Base-by-base conservation (phyloP, 2,113 vertebrate species). In the Apistogramma diplotaenia region DNA sequence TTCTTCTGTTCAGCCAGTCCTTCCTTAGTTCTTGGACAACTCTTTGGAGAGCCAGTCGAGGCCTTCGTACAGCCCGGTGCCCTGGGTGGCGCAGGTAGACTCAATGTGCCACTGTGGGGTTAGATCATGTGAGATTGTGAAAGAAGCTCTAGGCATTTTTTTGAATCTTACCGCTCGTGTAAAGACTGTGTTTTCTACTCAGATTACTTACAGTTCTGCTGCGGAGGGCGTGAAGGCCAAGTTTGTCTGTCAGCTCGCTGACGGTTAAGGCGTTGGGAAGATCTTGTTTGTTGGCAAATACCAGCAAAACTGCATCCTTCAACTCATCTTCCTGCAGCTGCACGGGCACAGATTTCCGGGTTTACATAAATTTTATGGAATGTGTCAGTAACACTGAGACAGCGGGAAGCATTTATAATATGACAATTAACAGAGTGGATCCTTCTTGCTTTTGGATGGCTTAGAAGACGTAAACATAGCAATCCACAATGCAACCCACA, bases 211-310 rank as follows among this genome's bases (percentile, higher is more conserved):
- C 97, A 53, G 91, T 95, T 93, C 94, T 95, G 94, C 93, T 96
- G 82, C 96, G 96, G 76, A 97, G 93, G 21, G 84, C 73, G 6
- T 95, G 94, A 11, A 98, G 93, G 27, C 95, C 96, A 33, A 99
- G 96, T 91, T 96, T 96, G 43, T 98, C 97, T 4, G 96, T 96
- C 88, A 99, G 94, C 61, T 98, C 97, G 1, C 93, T 95, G 88
- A 97, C 95, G 0, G 95, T 82, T 93, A 98, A 95, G 90, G 97
- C 97, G 1, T 98, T 98, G 71, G 97, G 97, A 90, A 99, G 96
- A 90, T 99, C 97, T 93, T 99, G 97, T 92, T 99, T 99, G 94
- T 99, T 99, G 29, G 97, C 97, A 33, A 98, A 98, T 61, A 99
- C 96, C 83, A 99, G 94, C 93, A 99, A 81, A 70, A 96, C 95